Evolutionary conservation across 2,888 invertebrate genomes (phyloP).

Genomic region (Gryllus longicercus): DNA sequence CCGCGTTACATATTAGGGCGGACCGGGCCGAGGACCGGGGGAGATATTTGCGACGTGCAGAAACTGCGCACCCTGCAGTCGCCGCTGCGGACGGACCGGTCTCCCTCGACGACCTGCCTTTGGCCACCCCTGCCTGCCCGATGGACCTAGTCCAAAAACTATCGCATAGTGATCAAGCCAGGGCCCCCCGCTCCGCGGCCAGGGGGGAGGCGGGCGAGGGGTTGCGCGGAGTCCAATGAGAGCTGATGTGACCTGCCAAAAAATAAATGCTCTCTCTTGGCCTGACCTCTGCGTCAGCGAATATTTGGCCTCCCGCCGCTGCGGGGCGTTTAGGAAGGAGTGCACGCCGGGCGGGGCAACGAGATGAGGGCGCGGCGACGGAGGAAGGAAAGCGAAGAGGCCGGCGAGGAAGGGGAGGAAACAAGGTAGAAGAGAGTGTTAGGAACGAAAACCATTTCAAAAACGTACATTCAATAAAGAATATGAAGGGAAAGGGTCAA

Average conservation of each 20-base stretch:
- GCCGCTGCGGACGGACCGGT: not conserved
- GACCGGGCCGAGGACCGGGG: not conserved
- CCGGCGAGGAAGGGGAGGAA: too few relatives aligned
- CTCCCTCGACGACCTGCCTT: not conserved
- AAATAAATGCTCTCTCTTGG: slow-evolving; percentile 7
- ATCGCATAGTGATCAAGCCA: slow-evolving; percentile 6
- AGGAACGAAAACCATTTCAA: too few relatives aligned
- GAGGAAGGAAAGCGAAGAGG: too few relatives aligned
- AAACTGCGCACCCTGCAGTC: slow-evolving; percentile 9
- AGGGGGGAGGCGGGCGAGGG: too few relatives aligned
- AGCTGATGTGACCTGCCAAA: slow-evolving; percentile 1
- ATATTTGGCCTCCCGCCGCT: not conserved
- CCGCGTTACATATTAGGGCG: not conserved
- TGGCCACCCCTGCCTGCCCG: not conserved
- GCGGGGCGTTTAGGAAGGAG: not conserved
- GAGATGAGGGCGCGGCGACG: too few relatives aligned
- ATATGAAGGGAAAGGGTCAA: too few relatives aligned
- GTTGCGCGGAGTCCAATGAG: not conserved
- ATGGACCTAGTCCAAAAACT: slow-evolving; percentile 17
- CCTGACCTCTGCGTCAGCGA: not conserved
- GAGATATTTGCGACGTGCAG: slow-evolving; percentile 17
- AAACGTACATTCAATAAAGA: too few relatives aligned
- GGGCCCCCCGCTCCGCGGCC: not conserved
- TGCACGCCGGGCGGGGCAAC: too few relatives aligned
- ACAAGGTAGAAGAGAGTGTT: too few relatives aligned